phyloP scores from a whole-genome alignment of 2,888 invertebrate genomes.

The Oegoconia quadripuncta region DNA sequence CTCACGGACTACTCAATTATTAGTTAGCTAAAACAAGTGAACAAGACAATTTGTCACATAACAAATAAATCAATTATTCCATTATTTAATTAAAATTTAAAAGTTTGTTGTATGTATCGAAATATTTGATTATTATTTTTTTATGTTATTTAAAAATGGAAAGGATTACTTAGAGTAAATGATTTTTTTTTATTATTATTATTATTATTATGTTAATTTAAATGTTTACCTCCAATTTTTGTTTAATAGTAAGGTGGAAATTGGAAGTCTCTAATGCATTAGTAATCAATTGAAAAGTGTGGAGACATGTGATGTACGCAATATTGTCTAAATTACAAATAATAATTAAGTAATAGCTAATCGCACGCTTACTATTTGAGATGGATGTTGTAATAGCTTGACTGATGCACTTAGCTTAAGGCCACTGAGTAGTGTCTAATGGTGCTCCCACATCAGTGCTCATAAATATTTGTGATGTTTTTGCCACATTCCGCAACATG shows the following conservation, averaged over 20 bases:
- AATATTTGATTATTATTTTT: slow-evolving; percentile 67
- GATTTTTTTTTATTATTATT: slow-evolving; percentile 48
- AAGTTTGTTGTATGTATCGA: slow-evolving; percentile 62
- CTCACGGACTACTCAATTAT: slow-evolving; percentile 36
- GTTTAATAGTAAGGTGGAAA: slow-evolving; percentile 58
- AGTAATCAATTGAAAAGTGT: slow-evolving; percentile 40
- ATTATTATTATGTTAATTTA: slow-evolving; percentile 44
- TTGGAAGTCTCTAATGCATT: slow-evolving; percentile 49
- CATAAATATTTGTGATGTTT: too few species aligned
- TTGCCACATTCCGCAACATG: too few species aligned
- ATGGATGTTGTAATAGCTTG: slow-evolving; percentile 29
- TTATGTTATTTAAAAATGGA: slow-evolving; percentile 67
- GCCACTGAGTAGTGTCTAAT: too few species aligned
- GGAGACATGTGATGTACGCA: slow-evolving; percentile 27
- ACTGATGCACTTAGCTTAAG: slow-evolving; percentile 10
- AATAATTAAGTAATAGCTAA: slow-evolving; percentile 39
- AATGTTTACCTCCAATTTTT: slow-evolving; percentile 65
- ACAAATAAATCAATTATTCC: slow-evolving; percentile 72
- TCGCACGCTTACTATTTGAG: slow-evolving; percentile 38
- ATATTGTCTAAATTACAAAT: slow-evolving; percentile 28
- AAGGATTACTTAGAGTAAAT: slow-evolving; percentile 69
- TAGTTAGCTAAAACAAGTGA: slow-evolving; percentile 50
- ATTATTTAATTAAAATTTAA: slow-evolving; percentile 64
- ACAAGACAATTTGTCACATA: slow-evolving; percentile 34
- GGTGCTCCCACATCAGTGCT: too few species aligned